A percentile compares a stretch with the other conserved stretches of the same genome.
Conservation (phyloP, 2,797 vertebrate genomes). For the Muraenolepis orangiensis region DNA sequence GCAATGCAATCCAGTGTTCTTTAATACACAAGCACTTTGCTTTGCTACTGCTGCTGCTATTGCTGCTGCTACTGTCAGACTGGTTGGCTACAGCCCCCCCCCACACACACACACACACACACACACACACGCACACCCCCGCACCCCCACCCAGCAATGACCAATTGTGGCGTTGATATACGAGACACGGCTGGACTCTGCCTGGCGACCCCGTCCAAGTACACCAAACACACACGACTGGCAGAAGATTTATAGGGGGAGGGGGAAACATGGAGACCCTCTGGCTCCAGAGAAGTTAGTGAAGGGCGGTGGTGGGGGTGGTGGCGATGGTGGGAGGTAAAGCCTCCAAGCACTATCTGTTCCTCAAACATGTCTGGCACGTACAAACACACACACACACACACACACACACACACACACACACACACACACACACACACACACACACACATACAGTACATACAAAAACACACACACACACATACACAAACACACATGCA, state of each 20-base stretch:
- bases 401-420: too few species aligned
- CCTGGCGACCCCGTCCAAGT: background rate
- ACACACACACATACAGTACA: background rate
- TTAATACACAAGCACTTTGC: background rate
- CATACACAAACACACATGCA: too few species aligned
- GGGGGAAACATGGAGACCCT: constrained; percentile 24
- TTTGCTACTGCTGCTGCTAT: too few species aligned
- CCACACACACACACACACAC: too few species aligned
- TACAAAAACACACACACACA: background rate
- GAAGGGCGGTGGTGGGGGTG: background rate
- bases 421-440: background rate
- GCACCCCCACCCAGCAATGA: too few species aligned
- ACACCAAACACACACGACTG: constrained; percentile 12
- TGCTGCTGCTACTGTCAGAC: background rate
- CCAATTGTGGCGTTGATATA: background rate
- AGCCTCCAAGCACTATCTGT: constrained; percentile 11
- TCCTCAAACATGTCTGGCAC: constrained; percentile 8
- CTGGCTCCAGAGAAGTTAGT: constrained; percentile 27
- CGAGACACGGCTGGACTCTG: background rate
- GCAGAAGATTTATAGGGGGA: constrained; percentile 36
- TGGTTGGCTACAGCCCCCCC: background rate
- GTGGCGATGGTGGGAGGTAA: constrained; percentile 14
- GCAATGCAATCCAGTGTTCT: background rate
- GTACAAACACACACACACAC: background rate
- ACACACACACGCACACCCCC: too few species aligned